phyloP scores from a whole-genome alignment of 2,113 vertebrate genomes.

The Panurus biarmicus region DNA sequence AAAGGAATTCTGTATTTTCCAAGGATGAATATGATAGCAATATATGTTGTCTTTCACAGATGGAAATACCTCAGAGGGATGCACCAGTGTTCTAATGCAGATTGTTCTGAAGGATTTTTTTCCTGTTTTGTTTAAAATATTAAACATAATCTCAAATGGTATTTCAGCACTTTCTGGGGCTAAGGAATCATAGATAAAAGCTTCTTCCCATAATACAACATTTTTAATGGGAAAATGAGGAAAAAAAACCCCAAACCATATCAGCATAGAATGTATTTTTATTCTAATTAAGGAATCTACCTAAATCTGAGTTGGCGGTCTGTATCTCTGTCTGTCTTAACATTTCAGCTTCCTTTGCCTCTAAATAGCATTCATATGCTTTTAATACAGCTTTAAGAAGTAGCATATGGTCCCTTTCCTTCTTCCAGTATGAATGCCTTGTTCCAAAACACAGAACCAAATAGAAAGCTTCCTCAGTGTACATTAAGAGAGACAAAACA shows the following conservation, averaged over 20 bases:
- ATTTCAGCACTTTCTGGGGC: neutral
- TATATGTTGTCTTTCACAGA: neutral
- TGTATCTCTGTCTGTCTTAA: neutral
- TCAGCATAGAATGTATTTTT: neutral
- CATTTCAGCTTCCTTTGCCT: neutral
- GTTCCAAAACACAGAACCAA: neutral
- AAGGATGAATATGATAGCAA: neutral
- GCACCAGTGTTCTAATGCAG: neutral
- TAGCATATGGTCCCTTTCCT: neutral
- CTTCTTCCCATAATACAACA: neutral
- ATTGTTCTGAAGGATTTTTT: neutral
- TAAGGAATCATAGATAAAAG: neutral
- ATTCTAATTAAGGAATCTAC: neutral
- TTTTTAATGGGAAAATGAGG: neutral
- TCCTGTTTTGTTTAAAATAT: neutral
- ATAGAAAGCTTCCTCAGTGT: neutral
- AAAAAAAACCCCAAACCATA: rapidly evolving
- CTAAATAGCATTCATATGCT: neutral
- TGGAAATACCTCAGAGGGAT: neutral
- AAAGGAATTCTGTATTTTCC: neutral
- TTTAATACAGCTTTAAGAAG: neutral
- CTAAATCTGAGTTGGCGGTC: neutral
- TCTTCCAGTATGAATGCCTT: neutral
- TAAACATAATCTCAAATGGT: neutral
- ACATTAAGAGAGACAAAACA: neutral